Base-by-base conservation (phyloP, 2,888 invertebrate genomes). In the Tiphia femorata region DNA sequence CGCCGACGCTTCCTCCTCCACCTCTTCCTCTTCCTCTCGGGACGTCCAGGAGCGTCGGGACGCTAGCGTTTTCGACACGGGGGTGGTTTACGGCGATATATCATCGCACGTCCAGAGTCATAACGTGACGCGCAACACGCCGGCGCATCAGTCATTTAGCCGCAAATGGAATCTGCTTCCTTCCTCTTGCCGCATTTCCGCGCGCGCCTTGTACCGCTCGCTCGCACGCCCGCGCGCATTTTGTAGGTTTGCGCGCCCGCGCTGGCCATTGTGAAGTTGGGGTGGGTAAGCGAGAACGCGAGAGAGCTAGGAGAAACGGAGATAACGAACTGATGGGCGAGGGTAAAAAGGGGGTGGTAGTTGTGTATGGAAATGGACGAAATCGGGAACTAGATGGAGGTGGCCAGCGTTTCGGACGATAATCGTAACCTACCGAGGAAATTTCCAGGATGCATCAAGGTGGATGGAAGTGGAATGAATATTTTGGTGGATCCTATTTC, bases 71-170 rank as follows among this genome's bases (percentile, higher is more conserved):
- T 49, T 30, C 29, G 30, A 43, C 52, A 21, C 17, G 25, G 14
- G 17, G 25, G 57, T 58, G 58, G 64, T 57, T n/a, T 67, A 56
- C 60, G 51, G 65, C 74, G 75, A 80, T 80, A 75, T 70, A 79
- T 79, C 80, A 80, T 72, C 67, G 70, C 72, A 74, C 72, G 79
- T 79, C 77, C 75, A 73, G 70, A 76, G 76, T 75, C 76, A 76
- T 77, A 75, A 72, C 72, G 73, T 70, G 69, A 71, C 64, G 68
- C 58, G 65, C 58, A 70, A 70, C 72, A 71, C 70, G 69, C 65
- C 60, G 64, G 62, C 68, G 73, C 79, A 80, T 80, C 80, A 79
- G 78, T 80, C 80, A 80, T 80, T 80, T 79, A 80, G 76, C 73
- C 73, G 67, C 76, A 79, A 80, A 79, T 79, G 78, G 73, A 77